Base-by-base conservation (phyloP, 2,888 invertebrate genomes). In the Trypoxylon attenuatum region DNA sequence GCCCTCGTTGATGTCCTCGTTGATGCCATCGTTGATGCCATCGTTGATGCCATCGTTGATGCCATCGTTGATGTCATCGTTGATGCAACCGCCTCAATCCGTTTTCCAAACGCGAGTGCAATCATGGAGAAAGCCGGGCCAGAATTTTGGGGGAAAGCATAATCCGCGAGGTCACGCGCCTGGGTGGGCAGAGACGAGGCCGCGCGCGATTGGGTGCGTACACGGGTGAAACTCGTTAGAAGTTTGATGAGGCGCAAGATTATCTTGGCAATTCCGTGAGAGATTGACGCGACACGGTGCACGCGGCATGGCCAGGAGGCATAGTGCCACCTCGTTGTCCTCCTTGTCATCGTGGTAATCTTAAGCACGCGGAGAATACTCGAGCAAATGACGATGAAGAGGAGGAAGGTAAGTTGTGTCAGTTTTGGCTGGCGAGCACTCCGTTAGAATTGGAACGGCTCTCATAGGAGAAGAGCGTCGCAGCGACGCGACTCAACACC, bases 261-360 rank as follows among this genome's bases (percentile, higher is more conserved):
- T 49, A 61, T 56, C 58, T 57, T 53, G 46, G 52, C 58, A 66
- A 67, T 64, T 69, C 49, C 29, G 39, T 5, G 22, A 29, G 29
- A 39, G 69, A 61, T 61, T 13, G 33, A 6, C 4, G 33, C 0
- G 33, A 13, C n/a, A 13, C 33, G 33, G 33, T 10, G 33, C 3
- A 13, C 3, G n/a, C n/a, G n/a, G 33, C 13, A 13, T 33, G 33
- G 10, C 2, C 0, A 6, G 29, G 13, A 10, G 29, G 29, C 13
- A n/a, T n/a, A n/a, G n/a, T n/a, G n/a, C n/a, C n/a, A n/a, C n/a
- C n/a, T n/a, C n/a, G n/a, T n/a, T n/a, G n/a, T n/a, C n/a, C n/a
- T n/a, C n/a, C n/a, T n/a, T n/a, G n/a, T 4, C 13, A 5, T 8
- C 5, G 33, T 33, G 13, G 33, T 33, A 33, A 33, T 13, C 22